Evolutionary conservation across 2,113 vertebrate genomes (phyloP).

Genomic region (Phasianus colchicus): DNA sequence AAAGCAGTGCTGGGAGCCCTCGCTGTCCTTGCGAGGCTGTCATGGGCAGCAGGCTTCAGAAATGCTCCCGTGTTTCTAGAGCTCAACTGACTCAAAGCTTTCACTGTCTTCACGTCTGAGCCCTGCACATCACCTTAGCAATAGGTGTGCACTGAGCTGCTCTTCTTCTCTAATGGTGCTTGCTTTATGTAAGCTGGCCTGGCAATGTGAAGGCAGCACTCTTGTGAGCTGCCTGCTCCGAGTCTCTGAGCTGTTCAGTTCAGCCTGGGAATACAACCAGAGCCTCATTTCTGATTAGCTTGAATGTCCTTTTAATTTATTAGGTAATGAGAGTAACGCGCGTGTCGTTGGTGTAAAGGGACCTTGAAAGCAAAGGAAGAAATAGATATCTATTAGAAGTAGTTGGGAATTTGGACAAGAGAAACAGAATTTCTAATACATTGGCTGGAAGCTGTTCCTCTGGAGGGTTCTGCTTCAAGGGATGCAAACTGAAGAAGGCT

Average conservation of each 20-base stretch:
- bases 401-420: not conserved
- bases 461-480: not conserved
- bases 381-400: not conserved
- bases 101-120: accelerated
- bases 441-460: not conserved
- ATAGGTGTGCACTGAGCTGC: not conserved
- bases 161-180: not conserved
- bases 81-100: not conserved
- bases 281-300: not conserved
- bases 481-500: not conserved
- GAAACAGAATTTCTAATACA: not conserved
- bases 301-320: not conserved
- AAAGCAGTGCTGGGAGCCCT: not conserved
- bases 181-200: not conserved
- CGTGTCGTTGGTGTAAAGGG: not conserved
- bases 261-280: not conserved
- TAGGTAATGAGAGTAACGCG: not conserved
- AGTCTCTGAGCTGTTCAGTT: not conserved
- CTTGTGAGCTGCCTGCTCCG: not conserved
- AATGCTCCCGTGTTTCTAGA: not conserved
- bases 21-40: not conserved
- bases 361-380: not conserved
- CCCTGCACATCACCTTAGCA: not conserved
- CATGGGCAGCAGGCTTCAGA: not conserved
- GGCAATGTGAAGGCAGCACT: not conserved